A percentile compares a stretch with the other conserved stretches of the same genome.
Conservation (phyloP, 2,797 vertebrate genomes). For the Rhinoraja longicauda region DNA sequence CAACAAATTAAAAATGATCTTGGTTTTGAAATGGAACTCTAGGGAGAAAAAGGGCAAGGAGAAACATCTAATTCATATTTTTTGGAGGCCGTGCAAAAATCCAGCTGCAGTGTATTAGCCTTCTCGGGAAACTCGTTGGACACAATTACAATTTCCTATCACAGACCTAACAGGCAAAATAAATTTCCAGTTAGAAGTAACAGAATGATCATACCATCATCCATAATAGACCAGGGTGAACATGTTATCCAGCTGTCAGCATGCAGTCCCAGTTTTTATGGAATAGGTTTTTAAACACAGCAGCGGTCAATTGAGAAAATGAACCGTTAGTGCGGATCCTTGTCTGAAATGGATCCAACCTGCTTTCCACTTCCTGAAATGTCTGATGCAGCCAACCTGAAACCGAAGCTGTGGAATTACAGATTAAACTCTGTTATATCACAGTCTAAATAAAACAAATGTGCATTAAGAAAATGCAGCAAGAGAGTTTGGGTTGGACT, state of each 20-base stretch:
- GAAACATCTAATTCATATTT: neutral
- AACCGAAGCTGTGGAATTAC: neutral
- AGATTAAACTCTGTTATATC: neutral
- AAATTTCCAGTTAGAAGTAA: neutral
- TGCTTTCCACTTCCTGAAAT: neutral
- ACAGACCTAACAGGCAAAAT: neutral
- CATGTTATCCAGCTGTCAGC: neutral
- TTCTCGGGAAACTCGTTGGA: neutral
- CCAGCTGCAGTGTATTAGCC: neutral
- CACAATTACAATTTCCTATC: slow-evolving; percentile 13
- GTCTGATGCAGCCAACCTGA: neutral
- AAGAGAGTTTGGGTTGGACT: neutral
- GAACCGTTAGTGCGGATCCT: neutral
- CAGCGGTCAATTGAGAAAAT: neutral
- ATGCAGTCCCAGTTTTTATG: neutral
- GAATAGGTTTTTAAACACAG: neutral
- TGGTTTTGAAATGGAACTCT: neutral
- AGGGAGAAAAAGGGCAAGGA: neutral
- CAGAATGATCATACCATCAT: neutral
- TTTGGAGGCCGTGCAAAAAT: neutral
- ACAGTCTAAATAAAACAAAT: slow-evolving; percentile 9
- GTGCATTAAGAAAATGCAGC: neutral
- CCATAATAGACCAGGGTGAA: neutral
- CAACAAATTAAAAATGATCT: neutral
- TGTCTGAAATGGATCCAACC: neutral